These are phyloP conservation scores for Pentalonia nigronervosa DNA, from an alignment of 1,140 invertebrate species.

Conservation along the genomic window DNA sequence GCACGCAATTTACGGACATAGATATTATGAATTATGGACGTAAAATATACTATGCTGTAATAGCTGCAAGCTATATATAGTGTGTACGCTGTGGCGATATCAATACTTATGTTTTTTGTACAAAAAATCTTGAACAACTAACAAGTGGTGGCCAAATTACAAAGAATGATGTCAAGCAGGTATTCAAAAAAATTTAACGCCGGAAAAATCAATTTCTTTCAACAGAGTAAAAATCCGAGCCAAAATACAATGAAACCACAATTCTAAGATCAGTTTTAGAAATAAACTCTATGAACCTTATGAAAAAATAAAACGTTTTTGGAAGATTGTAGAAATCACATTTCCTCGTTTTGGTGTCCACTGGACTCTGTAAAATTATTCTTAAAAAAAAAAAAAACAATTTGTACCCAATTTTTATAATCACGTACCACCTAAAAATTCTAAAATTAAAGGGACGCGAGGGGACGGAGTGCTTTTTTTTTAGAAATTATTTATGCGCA, in stretches of 20 bases:
- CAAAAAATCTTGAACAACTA: not conserved
- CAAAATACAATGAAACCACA: not conserved
- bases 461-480: no score
- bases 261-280: not conserved
- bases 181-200: not conserved
- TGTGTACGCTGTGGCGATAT: no score
- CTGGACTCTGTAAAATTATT: no score
- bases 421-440: not conserved
- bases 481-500: no score
- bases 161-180: not conserved
- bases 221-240: not conserved
- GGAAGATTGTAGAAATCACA: no score
- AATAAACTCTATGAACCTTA: not conserved
- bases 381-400: not conserved
- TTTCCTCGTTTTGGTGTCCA: no score
- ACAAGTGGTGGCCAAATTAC: not conserved
- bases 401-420: not conserved
- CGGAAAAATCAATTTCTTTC: not conserved
- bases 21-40: not conserved
- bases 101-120: no score
- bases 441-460: no score
- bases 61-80: no score
- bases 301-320: not conserved
- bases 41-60: not conserved
- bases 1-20: not conserved